Evolutionary conservation across 2,113 vertebrate genomes (phyloP).

Genomic region (Prunella fulvescens): DNA sequence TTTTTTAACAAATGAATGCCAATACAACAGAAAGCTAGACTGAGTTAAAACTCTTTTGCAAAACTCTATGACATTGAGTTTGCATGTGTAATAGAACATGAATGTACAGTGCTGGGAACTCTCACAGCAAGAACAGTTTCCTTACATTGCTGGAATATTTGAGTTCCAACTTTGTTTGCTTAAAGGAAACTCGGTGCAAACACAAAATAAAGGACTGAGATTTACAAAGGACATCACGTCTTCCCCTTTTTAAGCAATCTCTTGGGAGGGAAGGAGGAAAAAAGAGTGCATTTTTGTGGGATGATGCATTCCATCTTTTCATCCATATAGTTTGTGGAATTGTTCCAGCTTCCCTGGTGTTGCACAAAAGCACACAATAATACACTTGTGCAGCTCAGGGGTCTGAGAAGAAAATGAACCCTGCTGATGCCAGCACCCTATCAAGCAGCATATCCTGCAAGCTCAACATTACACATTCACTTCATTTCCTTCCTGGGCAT

Average conservation of each 20-base stretch:
- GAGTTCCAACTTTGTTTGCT: conserved; percentile 9
- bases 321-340: conserved; percentile 43
- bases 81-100: neutral
- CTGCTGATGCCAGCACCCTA: conserved; percentile 43
- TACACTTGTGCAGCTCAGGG: conserved; percentile 38
- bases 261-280: neutral
- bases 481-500: conserved; percentile 59
- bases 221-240: conserved; percentile 24
- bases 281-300: conserved; percentile 28
- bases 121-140: neutral
- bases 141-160: neutral
- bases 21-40: neutral
- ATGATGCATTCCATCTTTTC: conserved; percentile 57
- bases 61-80: neutral
- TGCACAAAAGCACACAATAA: conserved; percentile 53
- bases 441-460: conserved; percentile 48
- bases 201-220: neutral
- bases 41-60: neutral
- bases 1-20: neutral
- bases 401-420: conserved; percentile 41
- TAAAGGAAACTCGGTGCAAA: neutral
- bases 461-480: conserved; percentile 41
- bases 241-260: neutral
- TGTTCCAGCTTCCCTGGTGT: conserved; percentile 44
- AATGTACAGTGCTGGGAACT: neutral